Percentiles rank a stretch among this genome's conserved stretches.
These are phyloP conservation scores for Dryadula phaetusa DNA, from an alignment of 2,888 invertebrate species.

Conservation along the genomic window DNA sequence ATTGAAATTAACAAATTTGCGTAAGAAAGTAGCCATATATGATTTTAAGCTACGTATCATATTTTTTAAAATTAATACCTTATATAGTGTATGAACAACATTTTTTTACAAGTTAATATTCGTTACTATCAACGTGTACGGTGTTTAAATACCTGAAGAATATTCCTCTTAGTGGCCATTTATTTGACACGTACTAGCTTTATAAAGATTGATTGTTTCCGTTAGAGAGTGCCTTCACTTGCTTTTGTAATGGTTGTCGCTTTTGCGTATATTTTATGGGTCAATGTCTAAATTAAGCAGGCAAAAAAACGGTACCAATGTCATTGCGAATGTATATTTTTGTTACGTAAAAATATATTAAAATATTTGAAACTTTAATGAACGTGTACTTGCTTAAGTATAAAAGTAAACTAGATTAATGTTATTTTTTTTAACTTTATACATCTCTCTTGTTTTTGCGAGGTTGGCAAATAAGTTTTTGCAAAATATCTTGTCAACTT, in stretches of 20 bases:
- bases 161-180: not conserved
- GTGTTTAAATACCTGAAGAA: not conserved
- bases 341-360: constrained; percentile 27
- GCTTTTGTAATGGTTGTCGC: constrained; percentile 17
- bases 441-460: not conserved
- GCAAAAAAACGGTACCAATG: constrained; percentile 28
- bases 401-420: not conserved
- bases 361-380: constrained; percentile 9
- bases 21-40: too few relatives aligned
- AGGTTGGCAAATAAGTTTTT: too few relatives aligned
- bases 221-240: constrained; percentile 25
- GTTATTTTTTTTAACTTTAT: not conserved
- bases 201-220: not conserved
- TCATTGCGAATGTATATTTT: constrained; percentile 31
- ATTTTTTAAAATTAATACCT: too few relatives aligned
- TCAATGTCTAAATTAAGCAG: constrained; percentile 31
- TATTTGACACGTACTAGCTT: not conserved
- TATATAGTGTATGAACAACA: too few relatives aligned
- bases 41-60: too few relatives aligned
- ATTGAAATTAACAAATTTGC: too few relatives aligned
- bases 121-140: too few relatives aligned
- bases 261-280: constrained; percentile 25
- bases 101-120: too few relatives aligned
- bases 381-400: constrained; percentile 1
- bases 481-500: too few relatives aligned